Percentiles rank a stretch among this genome's conserved stretches.
These are phyloP conservation scores for Hapalemur alaotrensis DNA, from an alignment of 2,797 vertebrate species.

Conservation along the genomic window DNA sequence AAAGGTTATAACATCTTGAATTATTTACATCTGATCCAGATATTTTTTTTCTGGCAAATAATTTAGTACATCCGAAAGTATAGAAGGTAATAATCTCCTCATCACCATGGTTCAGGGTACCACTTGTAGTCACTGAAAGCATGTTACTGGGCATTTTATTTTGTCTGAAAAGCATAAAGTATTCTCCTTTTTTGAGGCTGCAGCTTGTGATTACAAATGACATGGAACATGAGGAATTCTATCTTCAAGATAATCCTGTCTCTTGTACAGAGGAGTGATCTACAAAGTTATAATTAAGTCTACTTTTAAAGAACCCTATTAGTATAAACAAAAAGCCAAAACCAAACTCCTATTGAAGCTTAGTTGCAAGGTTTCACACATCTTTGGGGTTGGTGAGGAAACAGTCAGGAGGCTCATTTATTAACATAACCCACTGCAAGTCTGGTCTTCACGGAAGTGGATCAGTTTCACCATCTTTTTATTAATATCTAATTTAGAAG, in stretches of 20 bases:
- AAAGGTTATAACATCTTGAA: neutral
- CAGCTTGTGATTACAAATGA: neutral
- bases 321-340: neutral
- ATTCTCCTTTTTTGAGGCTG: neutral
- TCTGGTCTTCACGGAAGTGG: neutral
- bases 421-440: neutral
- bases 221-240: neutral
- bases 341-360: neutral
- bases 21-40: neutral
- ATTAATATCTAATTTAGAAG: neutral
- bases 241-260: neutral
- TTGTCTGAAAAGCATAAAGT: neutral
- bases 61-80: neutral
- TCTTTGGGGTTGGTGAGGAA: neutral
- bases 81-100: neutral
- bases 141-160: neutral
- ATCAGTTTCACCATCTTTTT: neutral
- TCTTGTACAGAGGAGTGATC: neutral
- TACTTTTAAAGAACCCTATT: neutral
- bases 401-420: neutral
- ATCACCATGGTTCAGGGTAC: neutral
- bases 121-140: neutral
- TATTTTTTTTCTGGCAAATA: conserved; percentile 1
- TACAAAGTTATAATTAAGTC: neutral
- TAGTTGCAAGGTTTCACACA: neutral